Evolutionary conservation across 2,113 vertebrate species (phyloP).

Genomic region (Nipponia nippon): DNA sequence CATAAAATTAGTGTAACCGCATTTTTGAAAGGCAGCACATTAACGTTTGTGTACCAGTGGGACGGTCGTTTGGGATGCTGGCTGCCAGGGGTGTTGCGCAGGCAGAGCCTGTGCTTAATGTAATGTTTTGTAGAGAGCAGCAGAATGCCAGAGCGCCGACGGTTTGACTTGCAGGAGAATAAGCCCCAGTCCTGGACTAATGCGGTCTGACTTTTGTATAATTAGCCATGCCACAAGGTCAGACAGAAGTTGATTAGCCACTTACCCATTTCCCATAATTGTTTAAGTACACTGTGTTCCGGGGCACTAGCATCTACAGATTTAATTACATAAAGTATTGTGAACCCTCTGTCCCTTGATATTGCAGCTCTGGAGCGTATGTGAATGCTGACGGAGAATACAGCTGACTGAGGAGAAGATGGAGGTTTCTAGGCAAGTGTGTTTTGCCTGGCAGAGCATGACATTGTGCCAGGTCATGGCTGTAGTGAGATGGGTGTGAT

Average conservation of each 20-base stretch:
- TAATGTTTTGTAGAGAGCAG: neutral
- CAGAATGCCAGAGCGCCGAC: accelerated
- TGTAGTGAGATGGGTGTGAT: neutral
- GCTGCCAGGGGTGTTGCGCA: accelerated
- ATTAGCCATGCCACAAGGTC: neutral
- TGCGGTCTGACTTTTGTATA: neutral
- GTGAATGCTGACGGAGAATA: neutral
- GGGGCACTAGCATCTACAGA: too few species aligned
- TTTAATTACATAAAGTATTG: neutral
- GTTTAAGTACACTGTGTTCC: neutral
- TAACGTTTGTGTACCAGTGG: neutral
- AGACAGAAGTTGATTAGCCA: neutral
- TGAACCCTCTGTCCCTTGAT: neutral
- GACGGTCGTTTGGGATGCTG: neutral
- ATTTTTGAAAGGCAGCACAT: accelerated
- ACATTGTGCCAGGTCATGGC: accelerated
- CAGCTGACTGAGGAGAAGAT: neutral
- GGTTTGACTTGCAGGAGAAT: neutral
- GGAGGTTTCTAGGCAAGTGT: accelerated
- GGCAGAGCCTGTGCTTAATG: neutral
- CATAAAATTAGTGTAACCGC: too few species aligned
- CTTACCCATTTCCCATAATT: neutral
- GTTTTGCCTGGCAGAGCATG: accelerated
- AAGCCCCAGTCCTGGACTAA: neutral
- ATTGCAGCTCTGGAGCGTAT: neutral